Conservation (phyloP, 1,140 invertebrate species). For the Atta cephalotes region DNA sequence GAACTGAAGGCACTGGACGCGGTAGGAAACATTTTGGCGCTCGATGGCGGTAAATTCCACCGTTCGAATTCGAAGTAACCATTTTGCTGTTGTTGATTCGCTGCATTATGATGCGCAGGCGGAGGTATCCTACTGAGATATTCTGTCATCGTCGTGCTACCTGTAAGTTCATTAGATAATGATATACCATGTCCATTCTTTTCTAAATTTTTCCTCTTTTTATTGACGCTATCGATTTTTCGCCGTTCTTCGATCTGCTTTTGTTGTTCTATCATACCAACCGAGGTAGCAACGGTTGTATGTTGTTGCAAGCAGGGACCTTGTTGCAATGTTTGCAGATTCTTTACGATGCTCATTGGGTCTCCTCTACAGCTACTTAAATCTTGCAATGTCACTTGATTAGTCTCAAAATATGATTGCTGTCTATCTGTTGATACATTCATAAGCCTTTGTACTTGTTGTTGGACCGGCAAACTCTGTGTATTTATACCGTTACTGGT, state of each 20-base stretch:
- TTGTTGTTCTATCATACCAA: conserved; percentile 71
- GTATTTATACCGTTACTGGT: conserved; percentile 74
- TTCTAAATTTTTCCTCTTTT: conserved; percentile 82
- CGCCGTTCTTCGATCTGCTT: conserved; percentile 80
- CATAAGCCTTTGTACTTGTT: conserved; percentile 81
- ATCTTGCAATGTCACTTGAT: conserved; percentile 89
- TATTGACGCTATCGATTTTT: conserved; percentile 74
- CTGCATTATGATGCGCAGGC: conserved; percentile 89
- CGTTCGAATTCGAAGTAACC: conserved; percentile 91
- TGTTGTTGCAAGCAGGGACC: conserved; percentile 87
- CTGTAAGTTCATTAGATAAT: conserved; percentile 85
- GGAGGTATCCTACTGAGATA: conserved; percentile 89
- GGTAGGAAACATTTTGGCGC: conserved; percentile 89
- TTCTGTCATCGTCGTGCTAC: conserved; percentile 86
- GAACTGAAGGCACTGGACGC: conserved; percentile 86
- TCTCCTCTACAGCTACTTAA: conserved; percentile 90
- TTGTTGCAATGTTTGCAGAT: conserved; percentile 89
- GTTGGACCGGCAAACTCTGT: conserved; percentile 84
- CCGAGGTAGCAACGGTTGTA: conserved; percentile 34
- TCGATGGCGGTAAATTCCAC: conserved; percentile 90
- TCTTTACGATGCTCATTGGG: conserved; percentile 92
- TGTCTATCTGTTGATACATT: conserved; percentile 80
- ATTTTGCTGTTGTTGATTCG: conserved; percentile 87
- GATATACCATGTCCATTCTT: conserved; percentile 82
- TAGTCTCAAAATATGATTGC: conserved; percentile 87